Percentiles rank a stretch among this genome's conserved stretches.
phyloP scores from a whole-genome alignment of 2,797 vertebrate species.

The Falco columbarius region DNA sequence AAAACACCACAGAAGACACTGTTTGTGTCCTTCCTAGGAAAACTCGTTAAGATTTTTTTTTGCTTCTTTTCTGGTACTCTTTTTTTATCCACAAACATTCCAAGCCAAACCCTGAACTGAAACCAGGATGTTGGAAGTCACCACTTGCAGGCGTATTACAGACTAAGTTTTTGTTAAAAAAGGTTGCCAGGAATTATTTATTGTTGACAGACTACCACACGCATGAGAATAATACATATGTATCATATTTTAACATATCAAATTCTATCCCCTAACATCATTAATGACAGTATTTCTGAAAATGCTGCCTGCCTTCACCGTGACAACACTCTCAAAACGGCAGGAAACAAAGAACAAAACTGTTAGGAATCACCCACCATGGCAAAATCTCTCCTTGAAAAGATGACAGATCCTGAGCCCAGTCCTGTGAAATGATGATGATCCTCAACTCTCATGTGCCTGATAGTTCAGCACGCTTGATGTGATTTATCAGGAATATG shows the following conservation, averaged over 20 bases:
- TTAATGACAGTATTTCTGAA: background rate
- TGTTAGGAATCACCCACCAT: background rate
- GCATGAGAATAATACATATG: background rate
- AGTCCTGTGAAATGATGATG: background rate
- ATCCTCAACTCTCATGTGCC: background rate
- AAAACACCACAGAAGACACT: slow-evolving; percentile 2
- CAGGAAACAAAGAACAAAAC: background rate
- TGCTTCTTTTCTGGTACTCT: background rate
- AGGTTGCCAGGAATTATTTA: slow-evolving; percentile 27
- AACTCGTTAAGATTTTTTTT: slow-evolving; percentile 3
- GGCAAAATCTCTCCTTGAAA: background rate
- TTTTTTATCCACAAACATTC: slow-evolving; percentile 5
- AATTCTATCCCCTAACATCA: background rate
- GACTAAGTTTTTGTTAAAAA: background rate
- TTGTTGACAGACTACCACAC: background rate
- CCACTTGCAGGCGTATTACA: background rate
- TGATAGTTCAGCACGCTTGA: background rate
- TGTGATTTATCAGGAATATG: background rate
- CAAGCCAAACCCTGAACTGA: slow-evolving; percentile 7
- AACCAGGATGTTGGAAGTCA: background rate
- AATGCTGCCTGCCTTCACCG: background rate
- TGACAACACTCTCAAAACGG: background rate
- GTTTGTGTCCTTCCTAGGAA: slow-evolving; percentile 2
- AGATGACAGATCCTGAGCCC: background rate
- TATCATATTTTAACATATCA: background rate